These are phyloP conservation scores for Psilanteris sp. DNA, from an alignment of 1,140 invertebrate genomes.

Conservation along the genomic window DNA sequence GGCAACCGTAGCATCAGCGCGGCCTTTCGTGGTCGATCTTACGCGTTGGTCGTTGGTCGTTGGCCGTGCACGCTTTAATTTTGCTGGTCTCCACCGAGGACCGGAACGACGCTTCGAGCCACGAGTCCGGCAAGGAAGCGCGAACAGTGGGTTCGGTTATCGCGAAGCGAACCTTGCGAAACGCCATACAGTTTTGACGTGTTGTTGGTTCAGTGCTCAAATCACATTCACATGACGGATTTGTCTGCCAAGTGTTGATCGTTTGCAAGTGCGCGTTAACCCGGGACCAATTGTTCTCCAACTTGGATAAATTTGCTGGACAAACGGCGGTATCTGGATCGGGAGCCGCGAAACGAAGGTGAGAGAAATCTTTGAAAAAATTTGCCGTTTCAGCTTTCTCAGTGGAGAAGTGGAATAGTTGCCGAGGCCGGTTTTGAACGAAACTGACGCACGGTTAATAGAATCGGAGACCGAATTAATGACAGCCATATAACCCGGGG, in stretches of 20 bases:
- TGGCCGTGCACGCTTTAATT: constrained; percentile 2
- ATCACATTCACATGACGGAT: constrained; percentile 18
- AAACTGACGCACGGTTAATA: constrained; percentile 19
- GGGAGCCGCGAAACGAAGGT: constrained; percentile 4
- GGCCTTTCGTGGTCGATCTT: constrained; percentile 58
- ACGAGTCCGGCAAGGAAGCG: constrained; percentile 2
- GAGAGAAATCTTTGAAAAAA: constrained; percentile 26
- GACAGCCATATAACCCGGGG: constrained; percentile 6
- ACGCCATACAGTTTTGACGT: constrained; percentile 25
- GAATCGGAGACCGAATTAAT: constrained; percentile 6
- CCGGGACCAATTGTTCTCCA: constrained; percentile 14
- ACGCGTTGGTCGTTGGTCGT: constrained; percentile 24
- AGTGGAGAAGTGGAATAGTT: constrained; percentile 24
- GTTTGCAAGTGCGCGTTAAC: constrained; percentile 10
- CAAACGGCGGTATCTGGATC: not conserved
- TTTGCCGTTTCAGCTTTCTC: constrained; percentile 30
- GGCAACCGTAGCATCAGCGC: constrained; percentile 61
- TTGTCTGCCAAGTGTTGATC: constrained; percentile 5
- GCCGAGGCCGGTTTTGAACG: constrained; percentile 47
- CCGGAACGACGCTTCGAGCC: too few relatives aligned
- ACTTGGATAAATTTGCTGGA: constrained; percentile 24
- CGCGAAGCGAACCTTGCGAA: constrained; percentile 5
- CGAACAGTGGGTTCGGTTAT: not conserved
- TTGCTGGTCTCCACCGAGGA: not conserved
- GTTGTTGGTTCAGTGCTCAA: constrained; percentile 43